Evolutionary conservation across 2,797 vertebrate genomes (phyloP).

Genomic region (Synanceia verrucosa): DNA sequence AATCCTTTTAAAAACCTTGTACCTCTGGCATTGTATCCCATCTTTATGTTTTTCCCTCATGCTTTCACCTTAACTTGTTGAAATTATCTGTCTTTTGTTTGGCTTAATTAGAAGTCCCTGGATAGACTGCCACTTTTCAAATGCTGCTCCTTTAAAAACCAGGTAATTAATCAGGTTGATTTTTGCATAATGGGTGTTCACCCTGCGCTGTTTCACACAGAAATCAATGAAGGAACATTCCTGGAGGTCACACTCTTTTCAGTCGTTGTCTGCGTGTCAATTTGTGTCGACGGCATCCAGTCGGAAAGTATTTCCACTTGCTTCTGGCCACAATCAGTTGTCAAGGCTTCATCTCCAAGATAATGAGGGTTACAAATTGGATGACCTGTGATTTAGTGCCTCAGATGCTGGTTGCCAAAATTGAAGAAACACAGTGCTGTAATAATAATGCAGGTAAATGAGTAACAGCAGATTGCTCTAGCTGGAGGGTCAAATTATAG

Average conservation of each 20-base stretch:
- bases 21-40: not conserved
- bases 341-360: constrained; percentile 37
- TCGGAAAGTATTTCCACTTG: not conserved
- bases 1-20: not conserved
- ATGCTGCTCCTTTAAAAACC: not conserved
- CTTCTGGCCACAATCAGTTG: not conserved
- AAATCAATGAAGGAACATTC: not conserved
- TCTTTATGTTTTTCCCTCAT: too few species aligned
- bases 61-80: not conserved
- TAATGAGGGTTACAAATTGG: constrained; percentile 43
- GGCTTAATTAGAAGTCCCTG: constrained; percentile 25
- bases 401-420: constrained; percentile 33
- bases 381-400: constrained; percentile 31
- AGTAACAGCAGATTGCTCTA: not conserved
- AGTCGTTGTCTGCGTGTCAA: not conserved
- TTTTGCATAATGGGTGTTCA: constrained; percentile 5
- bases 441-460: constrained; percentile 1
- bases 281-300: not conserved
- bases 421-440: not conserved
- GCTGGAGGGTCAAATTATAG: not conserved
- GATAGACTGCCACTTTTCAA: not conserved
- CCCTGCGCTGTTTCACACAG: not conserved
- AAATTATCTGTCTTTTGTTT: constrained; percentile 23
- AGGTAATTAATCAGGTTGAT: constrained; percentile 25
- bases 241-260: not conserved